phyloP scores from a whole-genome alignment of 2,888 invertebrate species.

The Microdon myrmicae region DNA sequence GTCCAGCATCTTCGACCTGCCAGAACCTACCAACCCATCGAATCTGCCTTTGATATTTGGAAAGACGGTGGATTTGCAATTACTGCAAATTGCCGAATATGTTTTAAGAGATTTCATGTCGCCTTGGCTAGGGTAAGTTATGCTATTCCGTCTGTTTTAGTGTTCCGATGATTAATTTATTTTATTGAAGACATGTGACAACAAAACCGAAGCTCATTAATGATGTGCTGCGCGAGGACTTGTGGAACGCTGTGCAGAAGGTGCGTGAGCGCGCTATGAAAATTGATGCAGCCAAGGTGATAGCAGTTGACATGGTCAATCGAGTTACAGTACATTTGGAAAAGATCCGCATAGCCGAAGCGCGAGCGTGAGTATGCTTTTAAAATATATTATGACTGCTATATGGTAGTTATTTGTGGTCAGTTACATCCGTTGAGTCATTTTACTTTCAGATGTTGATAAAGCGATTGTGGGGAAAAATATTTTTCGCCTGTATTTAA shows the following conservation, averaged over 20 bases:
- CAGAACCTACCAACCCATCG: slow-evolving; percentile 66
- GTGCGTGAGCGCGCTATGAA: slow-evolving; percentile 78
- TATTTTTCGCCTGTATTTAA: background rate
- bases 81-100: slow-evolving; percentile 85
- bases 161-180: slow-evolving; percentile 63
- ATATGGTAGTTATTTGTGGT: slow-evolving; percentile 2
- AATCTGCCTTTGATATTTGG: slow-evolving; percentile 84
- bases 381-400: slow-evolving; percentile 11
- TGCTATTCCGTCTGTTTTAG: background rate
- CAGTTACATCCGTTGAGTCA: background rate
- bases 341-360: slow-evolving; percentile 81
- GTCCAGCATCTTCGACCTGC: slow-evolving; percentile 65
- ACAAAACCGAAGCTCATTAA: slow-evolving; percentile 74
- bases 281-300: slow-evolving; percentile 83
- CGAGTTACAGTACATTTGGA: slow-evolving; percentile 87
- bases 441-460: background rate
- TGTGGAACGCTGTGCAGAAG: slow-evolving; percentile 83
- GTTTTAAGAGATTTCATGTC: slow-evolving; percentile 82
- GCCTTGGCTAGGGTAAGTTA: slow-evolving; percentile 73
- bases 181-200: slow-evolving; percentile 69
- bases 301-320: slow-evolving; percentile 84
- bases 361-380: slow-evolving; percentile 74
- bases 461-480: background rate
- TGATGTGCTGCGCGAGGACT: slow-evolving; percentile 78
- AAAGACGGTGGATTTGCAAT: slow-evolving; percentile 82